phyloP scores from a whole-genome alignment of 1,140 invertebrate genomes.

The Drosophila kepulauana region DNA sequence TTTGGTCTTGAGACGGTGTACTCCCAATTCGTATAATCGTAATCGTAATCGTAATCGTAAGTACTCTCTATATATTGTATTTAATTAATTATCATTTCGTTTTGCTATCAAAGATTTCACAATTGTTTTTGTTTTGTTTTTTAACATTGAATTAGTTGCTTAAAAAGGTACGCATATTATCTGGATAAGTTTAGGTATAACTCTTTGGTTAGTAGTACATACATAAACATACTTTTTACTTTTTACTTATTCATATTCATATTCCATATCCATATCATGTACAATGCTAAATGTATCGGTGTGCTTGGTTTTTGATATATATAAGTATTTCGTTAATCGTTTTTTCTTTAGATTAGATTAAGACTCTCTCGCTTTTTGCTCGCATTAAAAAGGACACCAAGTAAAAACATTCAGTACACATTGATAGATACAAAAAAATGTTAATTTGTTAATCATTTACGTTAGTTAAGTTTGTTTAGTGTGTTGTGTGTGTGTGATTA shows the following conservation, averaged over 20 bases:
- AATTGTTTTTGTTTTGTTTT: neutral
- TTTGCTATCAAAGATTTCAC: conserved; percentile 29
- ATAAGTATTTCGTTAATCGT: conserved; percentile 59
- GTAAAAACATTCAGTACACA: conserved; percentile 77
- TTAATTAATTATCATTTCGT: conserved; percentile 12
- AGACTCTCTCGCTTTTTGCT: conserved; percentile 30
- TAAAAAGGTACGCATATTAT: conserved; percentile 79
- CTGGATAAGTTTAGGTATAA: conserved; percentile 54
- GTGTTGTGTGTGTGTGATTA: conserved; percentile 14
- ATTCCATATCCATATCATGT: conserved; percentile 37
- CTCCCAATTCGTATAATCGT: conserved; percentile 27
- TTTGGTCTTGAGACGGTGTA: conserved; percentile 69
- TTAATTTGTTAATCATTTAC: conserved; percentile 18
- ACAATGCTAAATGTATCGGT: conserved; percentile 78
- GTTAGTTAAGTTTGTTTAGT: conserved; percentile 24
- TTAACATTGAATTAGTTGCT: conserved; percentile 63
- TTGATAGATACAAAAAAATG: conserved; percentile 57
- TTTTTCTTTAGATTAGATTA: conserved; percentile 30
- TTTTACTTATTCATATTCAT: conserved; percentile 22
- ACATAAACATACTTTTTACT: conserved; percentile 23
- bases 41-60: conserved; percentile 14
- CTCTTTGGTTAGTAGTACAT: conserved; percentile 42
- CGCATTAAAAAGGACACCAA: conserved; percentile 69
- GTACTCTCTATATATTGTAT: conserved; percentile 9
- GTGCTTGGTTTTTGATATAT: conserved; percentile 77